Conservation (phyloP, 2,797 vertebrate species). For the Darevskia mixta region DNA sequence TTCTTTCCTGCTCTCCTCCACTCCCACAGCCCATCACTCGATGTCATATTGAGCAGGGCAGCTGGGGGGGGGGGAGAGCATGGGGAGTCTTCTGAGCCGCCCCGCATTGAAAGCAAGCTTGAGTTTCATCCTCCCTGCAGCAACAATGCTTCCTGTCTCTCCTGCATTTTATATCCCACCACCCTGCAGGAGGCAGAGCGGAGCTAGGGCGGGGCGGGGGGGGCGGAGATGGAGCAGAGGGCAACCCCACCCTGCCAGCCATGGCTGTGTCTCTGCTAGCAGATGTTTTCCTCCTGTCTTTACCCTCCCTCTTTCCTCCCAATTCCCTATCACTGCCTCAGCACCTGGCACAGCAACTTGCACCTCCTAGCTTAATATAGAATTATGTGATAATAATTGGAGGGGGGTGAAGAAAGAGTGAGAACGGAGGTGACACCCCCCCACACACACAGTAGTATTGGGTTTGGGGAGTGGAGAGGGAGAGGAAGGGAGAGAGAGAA, state of each 20-base stretch:
- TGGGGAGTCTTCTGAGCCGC: neutral
- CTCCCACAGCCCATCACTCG: neutral
- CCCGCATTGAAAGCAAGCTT: neutral
- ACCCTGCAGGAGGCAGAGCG: neutral
- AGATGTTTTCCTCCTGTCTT: neutral
- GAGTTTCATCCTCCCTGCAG: neutral
- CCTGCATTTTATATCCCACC: no score
- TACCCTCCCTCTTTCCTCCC: neutral
- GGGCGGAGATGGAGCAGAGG: no score
- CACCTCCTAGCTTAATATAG: slow-evolving; percentile 42
- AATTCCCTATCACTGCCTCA: neutral
- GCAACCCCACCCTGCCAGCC: neutral
- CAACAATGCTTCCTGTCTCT: neutral
- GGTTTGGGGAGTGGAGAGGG: no score
- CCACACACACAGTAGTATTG: neutral
- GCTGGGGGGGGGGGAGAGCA: no score
- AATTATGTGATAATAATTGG: slow-evolving; percentile 23
- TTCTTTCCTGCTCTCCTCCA: neutral
- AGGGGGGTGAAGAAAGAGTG: neutral
- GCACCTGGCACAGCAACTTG: slow-evolving; percentile 21
- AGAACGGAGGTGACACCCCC: slow-evolving; percentile 17
- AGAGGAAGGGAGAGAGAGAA: neutral
- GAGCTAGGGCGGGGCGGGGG: neutral
- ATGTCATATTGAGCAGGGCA: neutral
- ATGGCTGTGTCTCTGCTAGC: neutral